phyloP scores from a whole-genome alignment of 2,888 invertebrate species.

The Scelioninae gen. 1 region DNA sequence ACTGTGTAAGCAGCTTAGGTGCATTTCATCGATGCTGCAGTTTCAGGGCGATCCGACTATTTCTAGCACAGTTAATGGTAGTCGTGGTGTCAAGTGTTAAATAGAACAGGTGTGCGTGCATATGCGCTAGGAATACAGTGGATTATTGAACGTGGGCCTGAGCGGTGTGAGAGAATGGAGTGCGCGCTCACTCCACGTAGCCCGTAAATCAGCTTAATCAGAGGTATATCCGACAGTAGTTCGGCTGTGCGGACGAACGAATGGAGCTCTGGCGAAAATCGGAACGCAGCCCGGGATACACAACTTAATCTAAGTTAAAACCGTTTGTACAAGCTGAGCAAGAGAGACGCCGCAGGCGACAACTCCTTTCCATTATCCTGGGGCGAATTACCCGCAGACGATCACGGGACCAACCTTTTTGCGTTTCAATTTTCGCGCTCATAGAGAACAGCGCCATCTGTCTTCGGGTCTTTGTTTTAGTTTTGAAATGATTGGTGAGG shows the following conservation, averaged over 20 bases:
- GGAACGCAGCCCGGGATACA: constrained; percentile 67
- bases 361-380: constrained; percentile 8
- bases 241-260: constrained; percentile 72
- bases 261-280: constrained; percentile 66
- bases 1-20: constrained; percentile 39
- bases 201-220: constrained; percentile 77
- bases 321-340: constrained; percentile 62
- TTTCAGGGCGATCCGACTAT: constrained; percentile 43
- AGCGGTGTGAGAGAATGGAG: constrained; percentile 65
- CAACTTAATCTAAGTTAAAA: constrained; percentile 78
- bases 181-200: constrained; percentile 62
- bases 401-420: neutral
- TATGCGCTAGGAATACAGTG: constrained; percentile 63
- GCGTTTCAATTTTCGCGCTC: constrained; percentile 5
- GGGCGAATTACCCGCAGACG: neutral
- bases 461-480: constrained; percentile 14
- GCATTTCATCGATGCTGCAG: constrained; percentile 29
- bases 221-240: constrained; percentile 76
- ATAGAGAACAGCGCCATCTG: constrained; percentile 8
- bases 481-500: neutral
- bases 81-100: constrained; percentile 65
- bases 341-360: constrained; percentile 18
- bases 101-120: constrained; percentile 66
- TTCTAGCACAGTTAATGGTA: constrained; percentile 52
- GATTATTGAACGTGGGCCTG: constrained; percentile 68